A percentile compares a stretch with the other conserved stretches of the same genome.
These are phyloP conservation scores for Ursus arctos DNA, from an alignment of 2,113 vertebrate species.

Conservation along the genomic window DNA sequence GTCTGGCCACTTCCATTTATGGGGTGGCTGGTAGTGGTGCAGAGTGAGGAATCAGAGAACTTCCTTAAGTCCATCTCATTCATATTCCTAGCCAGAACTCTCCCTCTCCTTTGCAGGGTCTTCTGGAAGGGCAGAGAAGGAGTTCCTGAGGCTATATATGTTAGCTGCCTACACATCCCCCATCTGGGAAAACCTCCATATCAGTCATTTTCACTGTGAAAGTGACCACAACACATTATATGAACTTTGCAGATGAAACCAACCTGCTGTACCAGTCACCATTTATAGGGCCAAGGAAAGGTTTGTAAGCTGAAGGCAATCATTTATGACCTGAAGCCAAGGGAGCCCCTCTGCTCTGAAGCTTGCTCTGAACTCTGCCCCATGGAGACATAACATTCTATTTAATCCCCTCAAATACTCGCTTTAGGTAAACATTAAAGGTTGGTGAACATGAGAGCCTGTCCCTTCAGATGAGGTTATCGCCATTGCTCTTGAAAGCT, in stretches of 20 bases:
- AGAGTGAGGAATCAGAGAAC: not conserved
- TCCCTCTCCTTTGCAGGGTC: not conserved
- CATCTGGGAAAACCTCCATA: not conserved
- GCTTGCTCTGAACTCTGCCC: not conserved
- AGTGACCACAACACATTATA: not conserved
- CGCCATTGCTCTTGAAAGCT: not conserved
- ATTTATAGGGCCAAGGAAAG: not conserved
- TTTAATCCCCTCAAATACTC: not conserved
- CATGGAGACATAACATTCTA: not conserved
- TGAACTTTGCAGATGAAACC: not conserved
- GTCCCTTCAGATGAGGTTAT: not conserved
- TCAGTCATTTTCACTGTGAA: not conserved
- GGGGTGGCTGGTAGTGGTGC: not conserved
- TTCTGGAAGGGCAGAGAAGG: not conserved
- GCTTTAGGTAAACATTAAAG: not conserved
- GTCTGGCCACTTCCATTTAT: not conserved
- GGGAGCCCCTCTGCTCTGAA: not conserved
- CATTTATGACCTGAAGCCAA: not conserved
- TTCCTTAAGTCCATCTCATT: not conserved
- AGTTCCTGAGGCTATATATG: not conserved
- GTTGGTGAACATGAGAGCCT: not conserved
- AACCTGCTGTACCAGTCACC: not conserved
- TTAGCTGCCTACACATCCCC: not conserved
- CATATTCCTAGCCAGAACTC: not conserved
- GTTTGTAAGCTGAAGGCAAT: not conserved